Evolutionary conservation across 2,888 invertebrate species (phyloP), one percentile per base, ranked within the genome.

Genomic region (Caenorhabditis sp.): DNA sequence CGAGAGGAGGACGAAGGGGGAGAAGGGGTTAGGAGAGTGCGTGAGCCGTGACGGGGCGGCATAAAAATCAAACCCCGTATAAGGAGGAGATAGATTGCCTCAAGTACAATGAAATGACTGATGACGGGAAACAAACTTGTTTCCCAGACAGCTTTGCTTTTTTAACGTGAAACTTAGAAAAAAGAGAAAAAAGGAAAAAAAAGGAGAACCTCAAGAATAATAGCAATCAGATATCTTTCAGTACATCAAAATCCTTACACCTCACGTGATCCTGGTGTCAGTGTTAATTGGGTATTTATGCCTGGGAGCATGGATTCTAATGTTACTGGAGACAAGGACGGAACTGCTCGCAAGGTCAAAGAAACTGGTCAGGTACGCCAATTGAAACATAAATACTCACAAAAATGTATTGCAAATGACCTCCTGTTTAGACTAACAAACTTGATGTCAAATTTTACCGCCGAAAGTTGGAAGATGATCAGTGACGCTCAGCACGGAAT

Each of bases 171-270:
- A 8, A 20, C 50, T 18, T 11, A 55, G 13, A 32, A 40, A 40
- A 40, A 13, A 40, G 13, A 40, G 24, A 20, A 51, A 32, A 20
- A n/a, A 24, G 24, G 15, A 11, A n/a, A 11, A 47, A 50, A 47
- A 22, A 9, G 53, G 32, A 32, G 32, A 32, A 32, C 32, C 32
- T 32, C 32, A 40, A 26, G 32, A 22, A 50, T n/a, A n/a, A n/a
- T n/a, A n/a, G n/a, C n/a, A 35, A 0, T 8, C 2, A 40, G 2
- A 40, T 47, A 18, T 18, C 47, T 47, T 47, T 78, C 87, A 90
- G 90, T 89, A 90, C 70, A 87, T 91, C 80, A 92, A 92, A 88
- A 92, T 91, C 58, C 85, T 91, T n/a, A 85, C 88, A 37, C 91
- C 92, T 47, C 92, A 92, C 74, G 85, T 91, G 44, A 89, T 92